Base-by-base conservation (phyloP, 2,113 vertebrate species). In the Willisornis vidua region DNA sequence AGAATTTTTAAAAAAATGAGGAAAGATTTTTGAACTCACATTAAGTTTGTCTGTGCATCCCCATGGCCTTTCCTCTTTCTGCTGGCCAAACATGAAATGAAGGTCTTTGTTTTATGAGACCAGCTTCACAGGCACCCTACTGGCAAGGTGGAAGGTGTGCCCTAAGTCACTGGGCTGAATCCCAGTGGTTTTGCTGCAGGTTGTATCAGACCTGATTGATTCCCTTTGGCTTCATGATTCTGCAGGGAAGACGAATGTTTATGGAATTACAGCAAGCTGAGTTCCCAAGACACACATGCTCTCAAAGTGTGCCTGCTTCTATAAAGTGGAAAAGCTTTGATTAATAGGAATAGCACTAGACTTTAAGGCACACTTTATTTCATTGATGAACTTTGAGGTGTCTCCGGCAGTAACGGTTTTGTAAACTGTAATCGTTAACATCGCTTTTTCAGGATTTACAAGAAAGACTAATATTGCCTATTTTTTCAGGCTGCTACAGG, bases 301-400 rank as follows among this genome's bases (percentile, higher is more conserved):
- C 52, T 71, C 85, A 52, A 70, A 84, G 18, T 48, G 12, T 74
- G 57, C 72, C 85, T 95, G 55, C 54, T 86, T 84, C 72, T 68
- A 6, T 45, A 28, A 52, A 90, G n/a, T 51, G 31, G 37, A 74
- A 92, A 90, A 84, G 28, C 82, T 94, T 86, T 95, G 96, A 95
- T 96, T 52, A 67, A 92, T 91, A 88, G 72, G 33, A 93, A 31
- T 57, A 91, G 68, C 68, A 71, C 65, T 86, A 77, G 68, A 71
- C 59, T 93, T 92, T 72, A 88, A 86, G 82, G 65, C 0, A 0
- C 57, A 90, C 85, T 94, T 94, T 90, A 86, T 96, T 96, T 96
- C 85, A 59, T 61, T 95, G 95, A 88, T 92, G 90, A 97, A 86
- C 94, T 96, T 96, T 59, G 61, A 86, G 68, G 57, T 93, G 90